Evolutionary conservation across 2,797 vertebrate species (phyloP), one percentile per base, ranked within the genome.

Genomic region (Artibeus jamaicensis): DNA sequence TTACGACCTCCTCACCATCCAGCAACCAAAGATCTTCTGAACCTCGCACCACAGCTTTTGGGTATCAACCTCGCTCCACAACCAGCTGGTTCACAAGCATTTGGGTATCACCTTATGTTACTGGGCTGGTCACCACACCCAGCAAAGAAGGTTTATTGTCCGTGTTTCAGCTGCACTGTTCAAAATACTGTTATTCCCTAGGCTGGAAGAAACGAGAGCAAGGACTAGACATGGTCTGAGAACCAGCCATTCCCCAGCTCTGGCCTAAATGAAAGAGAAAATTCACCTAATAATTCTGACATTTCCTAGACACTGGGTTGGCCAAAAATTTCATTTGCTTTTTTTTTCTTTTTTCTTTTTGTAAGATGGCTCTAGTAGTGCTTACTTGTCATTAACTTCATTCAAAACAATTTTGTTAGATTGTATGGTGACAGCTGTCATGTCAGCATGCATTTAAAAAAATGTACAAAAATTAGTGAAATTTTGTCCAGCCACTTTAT

Each of bases 191-290:
- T 86, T 5, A 86, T 77, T 34, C 22, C 8, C 5, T 29, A 34
- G 44, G 29, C 6, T 89, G 32, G 22, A 95, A 94, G 74, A 86
- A 90, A 77, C 79, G 62, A 73, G 32, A 92, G 90, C 11, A 86
- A 67, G 50, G n/a, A 85, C 46, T 46, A 65, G 14, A 57, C 32
- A 46, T 50, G 42, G 2, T 91, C 62, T 90, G 86, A 96, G 93
- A 50, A 37, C 8, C 57, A 85, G 22, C n/a, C 5, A 2, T 76
- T 21, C 32, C 26, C 34, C 34, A 29, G 57, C 34, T 77, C 32
- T 50, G 42, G 42, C 32, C 32, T 81, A 93, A 42, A 32, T 37
- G 18, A 86, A 95, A 82, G 81, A 93, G 46, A 86, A 89, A 82
- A 92, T 59, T 42, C 44, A 92, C 29, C 70, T 12, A 79, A 22